Percentiles rank a stretch among this genome's conserved stretches.
These are phyloP conservation scores for Lanistes nyassanus DNA, from an alignment of 1,140 invertebrate genomes.

Conservation along the genomic window DNA sequence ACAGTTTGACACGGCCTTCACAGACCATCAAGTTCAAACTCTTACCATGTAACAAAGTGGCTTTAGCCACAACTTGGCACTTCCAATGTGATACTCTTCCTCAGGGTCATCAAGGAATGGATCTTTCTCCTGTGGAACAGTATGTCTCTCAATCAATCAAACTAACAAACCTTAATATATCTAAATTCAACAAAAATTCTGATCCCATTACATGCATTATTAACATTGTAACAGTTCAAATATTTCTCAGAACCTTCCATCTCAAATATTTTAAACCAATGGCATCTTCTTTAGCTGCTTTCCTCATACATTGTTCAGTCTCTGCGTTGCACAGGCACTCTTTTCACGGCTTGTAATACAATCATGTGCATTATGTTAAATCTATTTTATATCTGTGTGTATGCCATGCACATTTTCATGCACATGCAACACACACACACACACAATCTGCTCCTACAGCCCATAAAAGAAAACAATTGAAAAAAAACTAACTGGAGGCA, in stretches of 20 bases:
- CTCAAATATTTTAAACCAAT: too few species aligned
- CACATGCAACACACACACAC: too few species aligned
- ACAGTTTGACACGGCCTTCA: too few species aligned
- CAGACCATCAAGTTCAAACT: too few species aligned
- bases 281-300: too few species aligned
- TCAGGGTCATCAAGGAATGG: conserved; percentile 73
- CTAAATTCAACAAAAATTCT: background rate
- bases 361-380: background rate
- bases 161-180: too few species aligned
- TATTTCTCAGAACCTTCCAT: too few species aligned
- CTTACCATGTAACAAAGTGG: conserved; percentile 70
- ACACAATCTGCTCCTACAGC: too few species aligned
- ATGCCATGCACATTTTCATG: too few species aligned
- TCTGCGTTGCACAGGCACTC: background rate
- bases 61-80: conserved; percentile 71
- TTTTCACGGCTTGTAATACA: background rate
- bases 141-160: background rate
- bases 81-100: conserved; percentile 73
- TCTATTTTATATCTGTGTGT: background rate
- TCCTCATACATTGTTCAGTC: background rate
- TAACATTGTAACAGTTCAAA: conserved; percentile 1
- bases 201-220: background rate
- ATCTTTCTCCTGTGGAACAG: conserved; percentile 70
- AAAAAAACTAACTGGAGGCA: conserved; percentile 66
- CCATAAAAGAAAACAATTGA: too few species aligned